These are phyloP conservation scores for Craterocephalus amniculus DNA, from an alignment of 2,797 vertebrate species.

Conservation along the genomic window DNA sequence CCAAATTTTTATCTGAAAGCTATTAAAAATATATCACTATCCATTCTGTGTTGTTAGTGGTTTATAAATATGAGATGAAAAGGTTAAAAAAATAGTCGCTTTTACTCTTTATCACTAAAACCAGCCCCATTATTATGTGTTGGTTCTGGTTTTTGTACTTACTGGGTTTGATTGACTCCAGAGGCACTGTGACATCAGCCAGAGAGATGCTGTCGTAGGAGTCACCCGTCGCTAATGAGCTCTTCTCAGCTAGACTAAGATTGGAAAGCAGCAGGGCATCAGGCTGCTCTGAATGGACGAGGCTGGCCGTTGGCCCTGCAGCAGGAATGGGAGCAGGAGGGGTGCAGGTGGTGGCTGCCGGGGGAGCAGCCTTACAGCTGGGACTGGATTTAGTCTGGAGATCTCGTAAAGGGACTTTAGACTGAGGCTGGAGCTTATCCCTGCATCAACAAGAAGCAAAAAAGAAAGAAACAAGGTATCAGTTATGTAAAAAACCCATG, in stretches of 20 bases:
- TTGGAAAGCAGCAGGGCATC: constrained; percentile 56
- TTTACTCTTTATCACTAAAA: too few relatives aligned
- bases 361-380: constrained; percentile 51
- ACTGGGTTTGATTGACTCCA: constrained; percentile 97
- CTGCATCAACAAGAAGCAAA: constrained; percentile 65
- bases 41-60: too few relatives aligned
- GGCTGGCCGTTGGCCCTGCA: constrained; percentile 44
- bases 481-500: not conserved
- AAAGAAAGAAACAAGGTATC: too few relatives aligned
- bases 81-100: too few relatives aligned
- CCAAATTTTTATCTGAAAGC: too few relatives aligned
- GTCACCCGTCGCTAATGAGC: constrained; percentile 45
- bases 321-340: not conserved
- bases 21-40: too few relatives aligned
- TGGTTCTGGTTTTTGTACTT: constrained; percentile 43
- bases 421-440: constrained; percentile 90
- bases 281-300: constrained; percentile 53
- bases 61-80: too few relatives aligned
- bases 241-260: constrained; percentile 54
- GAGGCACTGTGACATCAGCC: constrained; percentile 88
- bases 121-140: not conserved
- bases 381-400: constrained; percentile 87
- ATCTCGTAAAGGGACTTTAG: constrained; percentile 90
- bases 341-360: constrained; percentile 56
- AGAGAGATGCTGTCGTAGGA: constrained; percentile 84